Percentiles rank a stretch among this genome's conserved stretches.
These are phyloP conservation scores for Crocallis elinguaria DNA, from an alignment of 2,888 invertebrate genomes.

Conservation along the genomic window DNA sequence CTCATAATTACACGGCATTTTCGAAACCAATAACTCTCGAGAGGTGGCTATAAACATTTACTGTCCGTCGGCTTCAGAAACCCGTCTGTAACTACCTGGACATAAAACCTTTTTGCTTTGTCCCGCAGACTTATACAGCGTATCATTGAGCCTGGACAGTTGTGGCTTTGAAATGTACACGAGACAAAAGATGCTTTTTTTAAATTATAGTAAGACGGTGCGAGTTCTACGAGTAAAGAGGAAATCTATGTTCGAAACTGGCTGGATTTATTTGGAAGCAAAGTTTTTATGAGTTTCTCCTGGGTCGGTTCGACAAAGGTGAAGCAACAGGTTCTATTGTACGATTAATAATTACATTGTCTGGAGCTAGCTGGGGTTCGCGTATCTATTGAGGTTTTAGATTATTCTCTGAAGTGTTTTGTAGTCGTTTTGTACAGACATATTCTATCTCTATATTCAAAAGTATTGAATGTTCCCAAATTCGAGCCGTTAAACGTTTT, in stretches of 20 bases:
- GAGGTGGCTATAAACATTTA: slow-evolving; percentile 41
- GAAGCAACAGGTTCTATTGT: slow-evolving; percentile 28
- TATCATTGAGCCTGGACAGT: slow-evolving; percentile 20
- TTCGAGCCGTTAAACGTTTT: not conserved
- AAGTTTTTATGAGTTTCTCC: slow-evolving; percentile 18
- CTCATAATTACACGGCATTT: slow-evolving; percentile 39
- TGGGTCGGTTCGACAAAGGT: slow-evolving; percentile 15
- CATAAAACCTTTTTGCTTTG: slow-evolving; percentile 33
- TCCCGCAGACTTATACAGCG: slow-evolving; percentile 24
- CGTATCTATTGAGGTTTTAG: slow-evolving; percentile 9
- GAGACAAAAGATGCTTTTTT: slow-evolving; percentile 38
- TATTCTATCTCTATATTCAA: not conserved
- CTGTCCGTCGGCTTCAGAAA: slow-evolving; percentile 40
- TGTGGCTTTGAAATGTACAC: slow-evolving; percentile 32
- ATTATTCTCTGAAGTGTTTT: slow-evolving; percentile 16
- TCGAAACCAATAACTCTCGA: slow-evolving; percentile 42
- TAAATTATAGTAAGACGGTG: slow-evolving; percentile 20
- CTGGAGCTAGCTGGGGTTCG: slow-evolving; percentile 6
- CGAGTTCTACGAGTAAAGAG: slow-evolving; percentile 5
- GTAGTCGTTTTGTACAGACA: not conserved
- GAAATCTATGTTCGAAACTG: slow-evolving; percentile 1
- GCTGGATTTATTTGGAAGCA: not conserved
- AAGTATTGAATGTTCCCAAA: not conserved
- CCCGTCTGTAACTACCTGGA: slow-evolving; percentile 36
- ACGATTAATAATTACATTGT: slow-evolving; percentile 26